phyloP scores from a whole-genome alignment of 2,888 invertebrate species.

The Lucinisca nassula region DNA sequence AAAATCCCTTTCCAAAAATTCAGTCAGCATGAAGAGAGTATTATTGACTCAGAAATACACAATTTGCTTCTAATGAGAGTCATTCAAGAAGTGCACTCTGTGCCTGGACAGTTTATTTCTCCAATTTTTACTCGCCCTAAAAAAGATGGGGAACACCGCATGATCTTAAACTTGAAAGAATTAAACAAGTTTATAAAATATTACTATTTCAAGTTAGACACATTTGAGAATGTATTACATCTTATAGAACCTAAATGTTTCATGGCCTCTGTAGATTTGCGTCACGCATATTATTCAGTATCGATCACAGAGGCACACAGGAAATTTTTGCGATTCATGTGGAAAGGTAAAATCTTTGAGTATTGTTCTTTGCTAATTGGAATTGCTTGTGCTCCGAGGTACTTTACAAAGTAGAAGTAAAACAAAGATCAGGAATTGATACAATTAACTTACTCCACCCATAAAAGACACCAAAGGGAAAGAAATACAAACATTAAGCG shows the following conservation, averaged over 20 bases:
- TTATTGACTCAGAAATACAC: slow-evolving; percentile 3
- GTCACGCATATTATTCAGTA: slow-evolving; percentile 12
- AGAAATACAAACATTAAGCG: no score
- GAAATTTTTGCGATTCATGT: slow-evolving; percentile 7
- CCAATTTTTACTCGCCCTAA: slow-evolving; percentile 18
- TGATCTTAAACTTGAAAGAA: slow-evolving; percentile 7
- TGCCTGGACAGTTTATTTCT: slow-evolving; percentile 12
- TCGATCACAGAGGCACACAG: not conserved
- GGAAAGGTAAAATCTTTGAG: slow-evolving; percentile 12
- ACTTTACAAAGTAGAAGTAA: no score
- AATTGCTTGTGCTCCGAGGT: no score
- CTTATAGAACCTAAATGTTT: not conserved
- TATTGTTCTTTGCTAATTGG: no score
- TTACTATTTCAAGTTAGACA: slow-evolving; percentile 8
- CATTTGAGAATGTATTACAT: slow-evolving; percentile 2
- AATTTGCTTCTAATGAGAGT: slow-evolving; percentile 2
- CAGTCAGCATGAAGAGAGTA: not conserved
- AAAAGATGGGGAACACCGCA: slow-evolving; percentile 11
- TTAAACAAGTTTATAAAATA: slow-evolving; percentile 2
- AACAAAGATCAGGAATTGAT: no score
- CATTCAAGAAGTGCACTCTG: not conserved
- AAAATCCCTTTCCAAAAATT: not conserved
- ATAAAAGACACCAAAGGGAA: no score
- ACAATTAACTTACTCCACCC: no score
- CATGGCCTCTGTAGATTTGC: slow-evolving; percentile 1